Percentiles rank a stretch among this genome's conserved stretches.
phyloP scores from a whole-genome alignment of 2,888 invertebrate genomes.

The Dioctria rufipes region DNA sequence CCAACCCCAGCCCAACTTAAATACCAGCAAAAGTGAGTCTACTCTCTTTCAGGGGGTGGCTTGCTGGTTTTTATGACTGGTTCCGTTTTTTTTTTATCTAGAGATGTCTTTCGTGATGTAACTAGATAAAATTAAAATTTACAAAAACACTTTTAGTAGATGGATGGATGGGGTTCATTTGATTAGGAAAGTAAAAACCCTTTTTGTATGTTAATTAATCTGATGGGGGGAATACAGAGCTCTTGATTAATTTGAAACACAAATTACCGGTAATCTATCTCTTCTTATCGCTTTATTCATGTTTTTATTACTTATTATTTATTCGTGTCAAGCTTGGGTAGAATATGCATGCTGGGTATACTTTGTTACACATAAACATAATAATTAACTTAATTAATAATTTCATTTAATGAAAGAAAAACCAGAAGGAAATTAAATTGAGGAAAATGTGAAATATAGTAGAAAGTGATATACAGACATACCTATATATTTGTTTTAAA shows the following conservation, averaged over 20 bases:
- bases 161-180: conserved; percentile 26
- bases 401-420: no score
- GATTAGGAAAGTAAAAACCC: conserved; percentile 11
- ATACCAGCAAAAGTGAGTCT: no score
- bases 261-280: neutral
- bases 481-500: no score
- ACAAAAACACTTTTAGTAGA: conserved; percentile 1
- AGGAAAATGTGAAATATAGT: no score
- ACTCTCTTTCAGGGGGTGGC: no score
- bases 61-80: no score
- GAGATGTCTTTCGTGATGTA: conserved; percentile 1
- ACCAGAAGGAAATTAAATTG: no score
- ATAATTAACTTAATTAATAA: no score
- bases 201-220: conserved; percentile 44
- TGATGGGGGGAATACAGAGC: neutral
- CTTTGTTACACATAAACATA: no score
- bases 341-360: no score
- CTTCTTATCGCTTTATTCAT: neutral
- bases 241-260: conserved; percentile 12
- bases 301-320: neutral
- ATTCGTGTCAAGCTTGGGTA: no score
- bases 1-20: neutral
- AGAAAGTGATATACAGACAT: no score
- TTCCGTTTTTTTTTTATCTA: neutral
- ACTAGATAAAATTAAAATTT: conserved; percentile 41